Evolutionary conservation across 2,888 invertebrate species (phyloP), one percentile per base, ranked within the genome.

Genomic region (Himalopsyche japonica): DNA sequence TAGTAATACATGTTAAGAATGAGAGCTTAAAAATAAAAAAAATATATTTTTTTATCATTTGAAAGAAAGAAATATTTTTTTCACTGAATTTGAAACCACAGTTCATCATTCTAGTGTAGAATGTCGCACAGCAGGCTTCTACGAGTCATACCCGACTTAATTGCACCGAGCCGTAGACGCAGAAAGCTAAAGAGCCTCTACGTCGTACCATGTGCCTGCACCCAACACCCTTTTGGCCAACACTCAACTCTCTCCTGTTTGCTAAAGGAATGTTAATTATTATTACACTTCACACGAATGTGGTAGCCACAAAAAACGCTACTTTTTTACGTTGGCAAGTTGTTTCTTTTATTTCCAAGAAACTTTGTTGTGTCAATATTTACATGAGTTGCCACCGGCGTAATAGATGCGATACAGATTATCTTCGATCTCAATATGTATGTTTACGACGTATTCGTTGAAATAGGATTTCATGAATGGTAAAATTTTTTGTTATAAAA

Each of bases 251-350:
- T 64, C 64, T 64, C 76, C n/a, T 34, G 83, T 83, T 80, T 83
- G 80, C 80, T 83, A 32, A 79, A 80, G 83, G 83, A 83, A 83
- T 83, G 83, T 83, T 80, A 79, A 80, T 83, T 80, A 83, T 83
- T 83, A 78, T 82, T 64, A 57, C 64, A 47, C 77, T 82, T 27
- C 77, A 43, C 77, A 34, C 77, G 77, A 77, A 77, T 77, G 34
- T 70, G 70, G n/a, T 2, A 24, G 10, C 77, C 43, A 32, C 20
- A 77, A 77, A 77, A 77, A 70, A 30, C 70, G 30, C 70, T 5
- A 70, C 70, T 20, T 70, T 70, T 70, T 70, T 15, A 30, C 12
- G 27, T 27, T 12, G 27, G 12, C 70, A 70, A 30, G 27, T 15
- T 24, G 57, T 57, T 57, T 70, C 27, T 70, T 64, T 24, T 70